These are phyloP conservation scores for Plagiodera versicolora DNA, from an alignment of 2,888 invertebrate species.

Conservation along the genomic window DNA sequence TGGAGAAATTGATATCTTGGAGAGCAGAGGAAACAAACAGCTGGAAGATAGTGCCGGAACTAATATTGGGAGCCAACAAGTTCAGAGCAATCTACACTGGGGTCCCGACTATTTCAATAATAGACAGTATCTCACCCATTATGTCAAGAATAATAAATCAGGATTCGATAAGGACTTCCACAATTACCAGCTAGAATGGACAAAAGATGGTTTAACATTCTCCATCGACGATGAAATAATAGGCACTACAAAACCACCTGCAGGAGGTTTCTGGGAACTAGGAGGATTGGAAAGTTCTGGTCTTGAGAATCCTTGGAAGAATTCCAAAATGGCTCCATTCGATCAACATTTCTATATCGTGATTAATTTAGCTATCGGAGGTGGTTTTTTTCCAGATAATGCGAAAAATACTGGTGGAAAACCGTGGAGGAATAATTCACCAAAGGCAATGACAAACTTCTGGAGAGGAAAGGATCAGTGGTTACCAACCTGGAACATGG, in stretches of 20 bases:
- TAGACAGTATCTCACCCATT: conserved; percentile 56
- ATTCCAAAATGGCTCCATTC: conserved; percentile 65
- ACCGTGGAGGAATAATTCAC: conserved; percentile 61
- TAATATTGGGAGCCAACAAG: conserved; percentile 61
- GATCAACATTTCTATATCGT: conserved; percentile 69
- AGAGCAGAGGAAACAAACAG: conserved; percentile 65
- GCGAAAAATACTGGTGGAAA: conserved; percentile 62
- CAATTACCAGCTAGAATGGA: conserved; percentile 69
- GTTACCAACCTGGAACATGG: conserved; percentile 60
- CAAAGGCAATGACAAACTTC: conserved; percentile 60
- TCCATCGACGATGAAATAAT: conserved; percentile 59
- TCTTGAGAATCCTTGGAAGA: conserved; percentile 61
- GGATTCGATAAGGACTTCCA: conserved; percentile 65
- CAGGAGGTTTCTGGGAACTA: conserved; percentile 67
- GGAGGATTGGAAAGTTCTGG: conserved; percentile 60
- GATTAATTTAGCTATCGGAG: conserved; percentile 60
- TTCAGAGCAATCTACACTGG: conserved; percentile 67
- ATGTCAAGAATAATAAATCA: conserved; percentile 46
- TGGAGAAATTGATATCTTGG: conserved; percentile 72
- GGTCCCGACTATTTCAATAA: conserved; percentile 63
- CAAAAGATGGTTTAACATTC: conserved; percentile 58
- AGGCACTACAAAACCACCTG: conserved; percentile 58
- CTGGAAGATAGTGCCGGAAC: conserved; percentile 25
- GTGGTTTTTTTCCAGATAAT: conserved; percentile 68
- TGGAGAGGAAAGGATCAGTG: conserved; percentile 60